Conservation (phyloP, 2,113 vertebrate species). For the Lophius piscatorius region DNA sequence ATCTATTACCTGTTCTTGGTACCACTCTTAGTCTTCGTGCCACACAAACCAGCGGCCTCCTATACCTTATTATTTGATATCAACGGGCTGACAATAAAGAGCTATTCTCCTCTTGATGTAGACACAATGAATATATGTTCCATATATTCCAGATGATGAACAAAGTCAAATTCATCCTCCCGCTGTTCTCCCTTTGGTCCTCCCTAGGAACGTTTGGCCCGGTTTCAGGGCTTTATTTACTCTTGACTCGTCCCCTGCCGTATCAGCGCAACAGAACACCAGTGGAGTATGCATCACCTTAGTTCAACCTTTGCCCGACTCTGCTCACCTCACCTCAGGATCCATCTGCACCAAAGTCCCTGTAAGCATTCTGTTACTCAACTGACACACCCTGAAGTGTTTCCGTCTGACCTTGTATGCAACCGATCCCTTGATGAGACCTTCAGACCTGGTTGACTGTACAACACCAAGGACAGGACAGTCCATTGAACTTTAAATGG, state of each 20-base stretch:
- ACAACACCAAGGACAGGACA: slow-evolving; percentile 18
- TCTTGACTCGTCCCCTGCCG: slow-evolving; percentile 57
- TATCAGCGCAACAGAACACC: slow-evolving; percentile 79
- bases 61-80: too few relatives aligned
- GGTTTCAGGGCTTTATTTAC: slow-evolving; percentile 32
- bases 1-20: too few relatives aligned
- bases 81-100: too few relatives aligned
- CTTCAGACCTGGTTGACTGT: slow-evolving; percentile 29
- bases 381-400: slow-evolving; percentile 18
- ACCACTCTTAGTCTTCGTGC: too few relatives aligned
- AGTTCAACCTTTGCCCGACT: slow-evolving; percentile 53
- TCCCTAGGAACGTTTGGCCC: slow-evolving; percentile 36
- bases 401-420: slow-evolving; percentile 61
- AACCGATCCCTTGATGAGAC: slow-evolving; percentile 40
- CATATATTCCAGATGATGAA: too few relatives aligned
- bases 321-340: slow-evolving; percentile 39
- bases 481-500: slow-evolving; percentile 1
- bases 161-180: too few relatives aligned
- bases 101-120: too few relatives aligned
- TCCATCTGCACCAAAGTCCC: slow-evolving; percentile 36
- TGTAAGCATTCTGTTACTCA: slow-evolving; percentile 52
- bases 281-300: slow-evolving; percentile 48
- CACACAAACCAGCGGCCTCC: too few relatives aligned
- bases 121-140: too few relatives aligned
- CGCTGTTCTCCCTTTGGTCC: not conserved